phyloP scores from a whole-genome alignment of 2,888 invertebrate genomes.

The Peribatodes rhomboidaria region DNA sequence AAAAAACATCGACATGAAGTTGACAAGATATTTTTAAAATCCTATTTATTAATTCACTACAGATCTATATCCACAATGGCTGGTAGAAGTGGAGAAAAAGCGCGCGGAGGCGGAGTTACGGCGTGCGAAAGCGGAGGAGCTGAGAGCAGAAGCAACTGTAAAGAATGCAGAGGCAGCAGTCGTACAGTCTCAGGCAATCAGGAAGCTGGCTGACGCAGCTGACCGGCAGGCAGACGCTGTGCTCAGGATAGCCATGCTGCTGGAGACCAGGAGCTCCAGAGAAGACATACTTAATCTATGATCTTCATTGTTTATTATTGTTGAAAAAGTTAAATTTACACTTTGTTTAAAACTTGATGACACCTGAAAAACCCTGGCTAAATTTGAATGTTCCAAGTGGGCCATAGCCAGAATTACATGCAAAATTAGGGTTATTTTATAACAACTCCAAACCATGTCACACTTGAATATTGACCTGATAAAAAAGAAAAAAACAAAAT shows the following conservation, averaged over 20 bases:
- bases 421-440: too few species aligned
- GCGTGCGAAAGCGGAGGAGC: slow-evolving; percentile 68
- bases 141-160: slow-evolving; percentile 56
- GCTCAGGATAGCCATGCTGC: slow-evolving; percentile 60
- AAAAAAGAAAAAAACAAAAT: too few species aligned
- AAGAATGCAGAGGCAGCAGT: slow-evolving; percentile 67
- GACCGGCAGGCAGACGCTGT: slow-evolving; percentile 67
- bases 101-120: slow-evolving; percentile 69
- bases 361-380: too few species aligned
- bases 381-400: too few species aligned
- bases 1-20: too few species aligned
- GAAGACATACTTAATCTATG: slow-evolving; percentile 45
- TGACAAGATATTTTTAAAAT: too few species aligned
- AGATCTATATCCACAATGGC: slow-evolving; percentile 74
- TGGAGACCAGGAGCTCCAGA: slow-evolving; percentile 58
- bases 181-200: slow-evolving; percentile 68
- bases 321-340: too few species aligned
- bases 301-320: background rate
- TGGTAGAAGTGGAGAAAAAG: slow-evolving; percentile 72
- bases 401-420: too few species aligned
- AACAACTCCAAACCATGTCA: too few species aligned
- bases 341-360: too few species aligned
- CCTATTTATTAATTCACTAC: too few species aligned
- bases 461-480: too few species aligned
- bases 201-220: slow-evolving; percentile 67